Base-by-base conservation (phyloP, 2,113 vertebrate genomes). In the Eptatretus burgeri region DNA sequence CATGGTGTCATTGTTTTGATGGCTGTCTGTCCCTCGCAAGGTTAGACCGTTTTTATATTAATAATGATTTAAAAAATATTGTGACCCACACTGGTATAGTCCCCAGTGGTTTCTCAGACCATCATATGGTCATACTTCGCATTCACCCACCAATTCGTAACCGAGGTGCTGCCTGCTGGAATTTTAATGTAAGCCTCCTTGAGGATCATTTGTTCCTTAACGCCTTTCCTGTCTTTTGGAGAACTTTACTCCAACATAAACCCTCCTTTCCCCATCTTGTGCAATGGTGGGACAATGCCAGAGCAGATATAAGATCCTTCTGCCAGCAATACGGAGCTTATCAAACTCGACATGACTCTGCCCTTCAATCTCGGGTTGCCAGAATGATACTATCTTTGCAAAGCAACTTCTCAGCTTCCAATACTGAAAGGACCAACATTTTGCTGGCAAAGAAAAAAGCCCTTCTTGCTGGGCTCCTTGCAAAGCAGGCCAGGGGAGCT, bases 211-310 rank as follows among this genome's bases (percentile, higher is more conserved):
- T 16, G 8, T 56, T 56, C 7, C 4, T 16, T 14, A 7, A 14
- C 5, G 53, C 53, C 53, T 56, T 56, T 56, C 4, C 4, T 14
- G 53, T 19, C 4, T 56, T 56, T 7, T 56, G 53, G 53, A 56
- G 8, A 19, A 8, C 17, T 5, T 8, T 14, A 7, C 14, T 56
- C 14, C 14, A 56, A 19, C 14, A 7, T 3, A 56, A 56, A 19
- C 14, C 14, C 7, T 19, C 14, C 5, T 56, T 56, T 8, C 14
- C 53, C 53, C 17, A 14, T 7, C 53, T 56, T 19, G 17, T 2
- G 53, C 53, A 56, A 19, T 56, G 53, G 53, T 56, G 53, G 53
- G 53, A 56, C 53, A 56, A 56, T 7, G 53, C 53, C 53, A 56
- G 8, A 19, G 53, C 7, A 5, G 4, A 56, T 3, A 56, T 56